Conservation (phyloP, 2,113 vertebrate species). For the Prionailurus viverrinus region DNA sequence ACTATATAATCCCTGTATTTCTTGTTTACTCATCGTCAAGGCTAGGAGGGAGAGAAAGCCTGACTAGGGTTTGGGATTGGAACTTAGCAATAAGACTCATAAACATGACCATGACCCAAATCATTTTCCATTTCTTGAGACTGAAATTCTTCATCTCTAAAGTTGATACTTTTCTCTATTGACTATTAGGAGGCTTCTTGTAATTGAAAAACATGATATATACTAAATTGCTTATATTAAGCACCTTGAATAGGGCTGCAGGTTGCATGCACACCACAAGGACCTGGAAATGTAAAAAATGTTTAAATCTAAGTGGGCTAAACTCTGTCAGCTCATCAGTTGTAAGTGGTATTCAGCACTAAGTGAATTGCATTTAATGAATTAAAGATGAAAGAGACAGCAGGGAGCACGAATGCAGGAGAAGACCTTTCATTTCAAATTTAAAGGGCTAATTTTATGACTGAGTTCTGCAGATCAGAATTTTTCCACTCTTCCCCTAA, state of each 20-base stretch:
- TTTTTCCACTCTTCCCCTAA: slow-evolving; percentile 42
- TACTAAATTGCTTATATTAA: slow-evolving; percentile 46
- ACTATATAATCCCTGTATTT: background rate
- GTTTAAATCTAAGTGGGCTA: slow-evolving; percentile 46
- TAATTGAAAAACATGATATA: background rate
- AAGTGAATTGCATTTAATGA: slow-evolving; percentile 75
- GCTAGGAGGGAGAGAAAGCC: background rate
- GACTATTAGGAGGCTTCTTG: background rate
- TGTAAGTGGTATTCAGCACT: slow-evolving; percentile 37
- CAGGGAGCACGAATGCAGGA: background rate
- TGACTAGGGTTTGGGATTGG: background rate
- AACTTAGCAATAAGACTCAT: background rate
- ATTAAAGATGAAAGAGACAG: slow-evolving; percentile 75
- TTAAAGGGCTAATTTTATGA: slow-evolving; percentile 69
- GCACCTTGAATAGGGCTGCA: background rate
- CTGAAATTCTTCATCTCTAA: slow-evolving; percentile 46
- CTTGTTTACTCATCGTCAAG: background rate
- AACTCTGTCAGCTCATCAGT: slow-evolving; percentile 55
- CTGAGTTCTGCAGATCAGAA: slow-evolving; percentile 41
- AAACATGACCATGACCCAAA: background rate
- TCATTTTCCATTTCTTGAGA: slow-evolving; percentile 9
- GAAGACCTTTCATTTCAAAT: slow-evolving; percentile 68
- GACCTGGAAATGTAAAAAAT: background rate
- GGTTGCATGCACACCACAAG: background rate
- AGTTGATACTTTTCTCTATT: background rate